Evolutionary conservation across 1,140 invertebrate species (phyloP), one percentile per base, ranked within the genome.

Genomic region (Hirudo medicinalis): DNA sequence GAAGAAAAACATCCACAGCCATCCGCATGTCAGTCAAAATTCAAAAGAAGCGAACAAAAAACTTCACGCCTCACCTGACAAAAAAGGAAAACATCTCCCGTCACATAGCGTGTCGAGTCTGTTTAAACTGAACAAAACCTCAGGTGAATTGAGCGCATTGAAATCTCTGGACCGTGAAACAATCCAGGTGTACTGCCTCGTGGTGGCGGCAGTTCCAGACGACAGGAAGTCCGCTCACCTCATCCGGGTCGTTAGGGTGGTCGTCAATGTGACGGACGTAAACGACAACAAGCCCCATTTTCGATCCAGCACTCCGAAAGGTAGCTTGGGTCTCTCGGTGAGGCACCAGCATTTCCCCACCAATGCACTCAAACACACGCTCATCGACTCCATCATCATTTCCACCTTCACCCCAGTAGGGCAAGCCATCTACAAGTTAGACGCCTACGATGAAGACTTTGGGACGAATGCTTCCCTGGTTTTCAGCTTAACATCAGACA

Each of bases 211-310:
- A 13, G 32, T 36, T 32, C 29, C 32, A 25, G 70, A 54, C 27
- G 43, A 40, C 32, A 68, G 36, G 36, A 63, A 67, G 22, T 67
- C 57, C n/a, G 43, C 25, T 29, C 60, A 60, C 17, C 17, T 49
- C 25, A 19, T n/a, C 22, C 67, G 25, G n/a, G 22, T 54, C 17
- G 32, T 67, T 0, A 60, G 36, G 25, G 57, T 74, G 5, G 22
- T 70, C 8, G 57, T 74, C 19, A 66, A 72, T 36, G 71, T 74
- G 17, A 29, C 43, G 15, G 73, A 74, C 57, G 66, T 68, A n/a
- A 74, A 74, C 68, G 73, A 74, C 40, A 74, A 74, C 53, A 63
- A 36, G 13, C 73, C 73, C 0, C 27, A 68, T 25, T 72, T 74
- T 36, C 36, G 60, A 32, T 72, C 54, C 57, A 70, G 60, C 22